Conservation (phyloP, 2,113 vertebrate genomes). For the Hippocampus comes region DNA sequence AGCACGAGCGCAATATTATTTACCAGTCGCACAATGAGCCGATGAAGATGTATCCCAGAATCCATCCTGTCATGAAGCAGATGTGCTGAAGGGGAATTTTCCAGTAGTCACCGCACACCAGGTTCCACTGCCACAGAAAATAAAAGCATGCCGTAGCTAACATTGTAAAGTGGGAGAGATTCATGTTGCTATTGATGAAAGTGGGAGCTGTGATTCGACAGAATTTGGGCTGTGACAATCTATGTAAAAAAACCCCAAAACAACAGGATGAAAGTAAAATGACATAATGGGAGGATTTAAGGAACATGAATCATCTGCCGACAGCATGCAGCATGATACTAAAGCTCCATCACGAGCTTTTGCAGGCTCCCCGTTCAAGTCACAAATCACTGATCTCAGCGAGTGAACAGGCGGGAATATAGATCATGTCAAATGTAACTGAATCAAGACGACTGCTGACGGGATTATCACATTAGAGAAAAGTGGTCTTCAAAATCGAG, state of each 20-base stretch:
- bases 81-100: constrained; percentile 82
- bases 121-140: constrained; percentile 75
- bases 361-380: neutral
- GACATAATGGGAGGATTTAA: too few species aligned
- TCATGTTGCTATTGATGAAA: neutral
- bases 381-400: constrained; percentile 13
- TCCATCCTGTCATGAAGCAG: constrained; percentile 81
- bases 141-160: neutral
- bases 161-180: neutral
- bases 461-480: constrained; percentile 52
- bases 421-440: constrained; percentile 46
- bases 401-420: constrained; percentile 48
- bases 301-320: neutral
- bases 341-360: neutral
- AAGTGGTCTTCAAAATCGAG: constrained; percentile 40
- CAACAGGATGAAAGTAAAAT: too few species aligned
- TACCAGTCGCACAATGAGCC: constrained; percentile 84
- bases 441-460: constrained; percentile 58
- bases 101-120: constrained; percentile 80
- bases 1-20: neutral
- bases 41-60: constrained; percentile 76
- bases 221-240: neutral
- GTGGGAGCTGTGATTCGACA: neutral
- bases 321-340: neutral
- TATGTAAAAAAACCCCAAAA: too few species aligned